A percentile compares a stretch with the other conserved stretches of the same genome.
Conservation (phyloP, 2,888 invertebrate species). For the Napeogenes sylphis region DNA sequence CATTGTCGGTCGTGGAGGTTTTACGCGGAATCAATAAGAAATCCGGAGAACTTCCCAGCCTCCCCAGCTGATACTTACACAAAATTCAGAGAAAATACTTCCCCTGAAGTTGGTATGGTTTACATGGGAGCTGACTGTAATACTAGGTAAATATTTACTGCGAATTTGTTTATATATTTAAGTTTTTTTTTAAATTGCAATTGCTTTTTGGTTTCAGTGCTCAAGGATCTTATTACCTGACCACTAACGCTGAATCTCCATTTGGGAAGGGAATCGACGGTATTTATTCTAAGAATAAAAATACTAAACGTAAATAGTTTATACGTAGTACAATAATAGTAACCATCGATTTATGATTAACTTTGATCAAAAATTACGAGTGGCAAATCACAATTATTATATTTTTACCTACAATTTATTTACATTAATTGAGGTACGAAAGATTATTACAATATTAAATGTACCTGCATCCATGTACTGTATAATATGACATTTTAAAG, state of each 20-base stretch:
- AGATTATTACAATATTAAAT: too few species aligned
- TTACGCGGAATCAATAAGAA: conserved; percentile 77
- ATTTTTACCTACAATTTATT: too few species aligned
- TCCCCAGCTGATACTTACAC: conserved; percentile 75
- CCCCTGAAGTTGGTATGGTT: conserved; percentile 65
- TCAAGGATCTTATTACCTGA: conserved; percentile 65
- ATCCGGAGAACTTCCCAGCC: conserved; percentile 72
- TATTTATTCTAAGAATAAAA: conserved; percentile 56
- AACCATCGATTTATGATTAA: conserved; percentile 5
- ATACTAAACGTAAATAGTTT: conserved; percentile 37
- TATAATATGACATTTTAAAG: too few species aligned
- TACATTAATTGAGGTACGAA: too few species aligned
- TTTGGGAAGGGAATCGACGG: conserved; percentile 71
- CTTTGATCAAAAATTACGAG: neutral
- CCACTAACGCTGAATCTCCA: conserved; percentile 62
- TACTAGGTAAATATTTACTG: conserved; percentile 45
- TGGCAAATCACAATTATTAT: neutral
- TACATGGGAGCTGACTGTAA: conserved; percentile 70
- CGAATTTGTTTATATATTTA: neutral
- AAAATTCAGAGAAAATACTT: conserved; percentile 75
- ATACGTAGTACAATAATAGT: conserved; percentile 14
- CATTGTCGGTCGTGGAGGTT: conserved; percentile 80
- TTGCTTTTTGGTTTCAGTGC: conserved; percentile 54
- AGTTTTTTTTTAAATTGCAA: conserved; percentile 6
- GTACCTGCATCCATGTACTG: too few species aligned